phyloP scores from a whole-genome alignment of 2,113 vertebrate genomes.

The Thunnus maccoyii region DNA sequence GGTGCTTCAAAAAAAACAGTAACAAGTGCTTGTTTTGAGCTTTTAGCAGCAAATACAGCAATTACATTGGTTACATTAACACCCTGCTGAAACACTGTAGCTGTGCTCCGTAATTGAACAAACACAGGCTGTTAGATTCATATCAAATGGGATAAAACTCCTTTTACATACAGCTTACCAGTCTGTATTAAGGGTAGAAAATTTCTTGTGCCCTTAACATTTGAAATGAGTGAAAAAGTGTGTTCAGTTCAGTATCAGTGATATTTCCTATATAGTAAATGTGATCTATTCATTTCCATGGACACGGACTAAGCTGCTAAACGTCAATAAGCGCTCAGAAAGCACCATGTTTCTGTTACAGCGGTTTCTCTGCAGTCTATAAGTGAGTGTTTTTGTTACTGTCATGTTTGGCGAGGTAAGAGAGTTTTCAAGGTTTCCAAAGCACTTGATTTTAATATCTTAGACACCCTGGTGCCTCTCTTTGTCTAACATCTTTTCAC shows the following conservation, averaged over 20 bases:
- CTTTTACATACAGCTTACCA: slow-evolving; percentile 1
- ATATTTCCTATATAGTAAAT: neutral
- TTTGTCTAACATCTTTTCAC: neutral
- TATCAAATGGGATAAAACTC: neutral
- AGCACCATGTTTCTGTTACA: neutral
- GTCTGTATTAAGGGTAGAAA: neutral
- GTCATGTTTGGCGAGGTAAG: slow-evolving; percentile 14
- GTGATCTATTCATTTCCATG: slow-evolving; percentile 14
- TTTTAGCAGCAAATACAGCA: slow-evolving; percentile 40
- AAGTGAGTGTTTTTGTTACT: slow-evolving; percentile 26
- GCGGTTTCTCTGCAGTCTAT: neutral
- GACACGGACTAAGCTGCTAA: neutral
- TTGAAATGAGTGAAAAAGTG: slow-evolving; percentile 2
- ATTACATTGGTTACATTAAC: slow-evolving; percentile 24
- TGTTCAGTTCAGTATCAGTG: neutral
- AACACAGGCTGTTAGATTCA: slow-evolving; percentile 10
- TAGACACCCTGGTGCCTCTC: neutral
- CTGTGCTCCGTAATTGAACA: slow-evolving; percentile 12
- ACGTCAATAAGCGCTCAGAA: neutral
- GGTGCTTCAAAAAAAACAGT: slow-evolving; percentile 24
- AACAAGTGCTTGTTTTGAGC: slow-evolving; percentile 11
- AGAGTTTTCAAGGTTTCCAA: slow-evolving; percentile 5
- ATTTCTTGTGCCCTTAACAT: neutral
- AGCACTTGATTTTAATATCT: slow-evolving; percentile 12
- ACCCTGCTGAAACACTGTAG: slow-evolving; percentile 7